Conservation (phyloP, 2,797 vertebrate species). For the Champsocephalus gunnari region DNA sequence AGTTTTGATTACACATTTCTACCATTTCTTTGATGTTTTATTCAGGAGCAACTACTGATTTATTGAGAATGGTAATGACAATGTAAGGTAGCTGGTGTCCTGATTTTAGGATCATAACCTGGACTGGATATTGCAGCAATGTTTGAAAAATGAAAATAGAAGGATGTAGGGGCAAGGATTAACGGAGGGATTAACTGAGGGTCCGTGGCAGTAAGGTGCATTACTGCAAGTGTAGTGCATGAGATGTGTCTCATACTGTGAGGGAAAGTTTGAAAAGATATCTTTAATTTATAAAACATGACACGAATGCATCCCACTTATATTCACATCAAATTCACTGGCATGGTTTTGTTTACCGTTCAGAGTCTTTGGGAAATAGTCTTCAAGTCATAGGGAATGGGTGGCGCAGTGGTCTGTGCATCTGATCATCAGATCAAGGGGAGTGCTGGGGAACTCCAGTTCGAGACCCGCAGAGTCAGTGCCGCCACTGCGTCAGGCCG, state of each 20-base stretch:
- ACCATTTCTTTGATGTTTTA: no score
- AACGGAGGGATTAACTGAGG: constrained; percentile 48
- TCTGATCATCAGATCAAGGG: no score
- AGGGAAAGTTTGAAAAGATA: constrained; percentile 8
- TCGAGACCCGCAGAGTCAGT: no score
- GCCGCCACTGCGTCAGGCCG: no score
- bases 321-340: background rate
- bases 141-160: constrained; percentile 11
- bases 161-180: constrained; percentile 6
- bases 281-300: no score
- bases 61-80: no score
- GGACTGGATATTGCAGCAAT: background rate
- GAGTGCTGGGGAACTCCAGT: no score
- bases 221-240: constrained; percentile 33
- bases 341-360: background rate
- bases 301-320: background rate
- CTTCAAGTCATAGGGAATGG: background rate
- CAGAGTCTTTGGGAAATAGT: constrained; percentile 15
- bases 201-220: constrained; percentile 28
- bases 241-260: constrained; percentile 37
- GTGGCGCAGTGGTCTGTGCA: no score
- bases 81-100: no score
- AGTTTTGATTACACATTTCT: no score
- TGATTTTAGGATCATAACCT: background rate
- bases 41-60: no score